Evolutionary conservation across 2,797 vertebrate species (phyloP), one percentile per base, ranked within the genome.

Genomic region (Pampus argenteus): DNA sequence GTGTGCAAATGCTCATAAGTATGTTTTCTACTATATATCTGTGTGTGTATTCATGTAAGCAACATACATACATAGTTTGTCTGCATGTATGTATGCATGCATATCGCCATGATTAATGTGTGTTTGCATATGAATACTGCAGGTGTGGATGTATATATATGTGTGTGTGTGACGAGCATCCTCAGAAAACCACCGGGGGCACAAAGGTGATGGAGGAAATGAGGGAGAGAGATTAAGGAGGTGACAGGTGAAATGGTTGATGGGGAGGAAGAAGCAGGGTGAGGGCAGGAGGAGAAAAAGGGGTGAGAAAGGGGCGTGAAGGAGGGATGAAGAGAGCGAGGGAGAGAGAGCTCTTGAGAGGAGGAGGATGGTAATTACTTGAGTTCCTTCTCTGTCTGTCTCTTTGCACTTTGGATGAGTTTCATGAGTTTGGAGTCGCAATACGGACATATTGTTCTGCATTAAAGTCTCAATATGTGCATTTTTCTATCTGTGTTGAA

Each of bases 301-400:
- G 34, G 89, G 76, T 81, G 85, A 87, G 65, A 76, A 66, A 71
- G 74, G 80, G 85, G 59, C 38, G 63, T 87, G 82, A 85, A 83
- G 86, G 84, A 91, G 83, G 68, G 76, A 87, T 70, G 72, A 59
- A 60, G 78, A 74, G 79, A 78, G 78, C 0, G 60, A 81, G 64
- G 58, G 84, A 36, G 71, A 88, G 81, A 87, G 88, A 54, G 88
- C 89, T 83, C 90, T 91, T 64, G 66, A 91, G 83, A 83, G 78
- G 78, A 81, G 75, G 81, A 89, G 82, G 76, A 15, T 47, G 71
- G 62, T 81, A 87, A 90, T 90, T 86, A 86, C 63, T 73, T 17
- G 22, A 76, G 70, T 63, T 87, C 59, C 85, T 84, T 89, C 65
- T 76, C 74, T 48, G 28, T 22, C 56, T 5, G 42, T 80, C 80